Evolutionary conservation across 2,888 invertebrate species (phyloP), one percentile per base, ranked within the genome.

Genomic region (Cremastobaeus sp.): DNA sequence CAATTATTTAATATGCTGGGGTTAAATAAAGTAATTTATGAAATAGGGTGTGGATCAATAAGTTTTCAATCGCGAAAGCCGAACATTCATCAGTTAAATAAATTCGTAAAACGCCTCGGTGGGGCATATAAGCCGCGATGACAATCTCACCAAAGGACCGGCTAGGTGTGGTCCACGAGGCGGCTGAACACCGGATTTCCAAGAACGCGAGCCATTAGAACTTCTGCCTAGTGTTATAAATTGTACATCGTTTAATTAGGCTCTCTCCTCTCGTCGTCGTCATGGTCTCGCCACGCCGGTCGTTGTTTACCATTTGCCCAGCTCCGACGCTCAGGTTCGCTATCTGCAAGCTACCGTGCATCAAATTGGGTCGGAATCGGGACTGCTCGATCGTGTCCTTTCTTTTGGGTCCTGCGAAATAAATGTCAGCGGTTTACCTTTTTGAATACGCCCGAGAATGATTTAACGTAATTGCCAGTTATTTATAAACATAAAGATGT

Each of bases 231-330:
- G 87, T 85, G 86, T 87, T 87, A 87, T 87, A 87, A 87, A 87
- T 87, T 86, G 85, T 86, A 87, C 87, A 87, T 87, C 86, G 86
- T 87, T 87, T 87, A 87, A 87, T 87, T 87, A 87, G 87, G 86
- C 84, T 81, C 81, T 78, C 80, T 78, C 77, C 69, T 70, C 72
- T 76, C 73, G 76, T 75, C 65, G 70, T 73, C 54, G 57, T 64
- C 75, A 57, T 47, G 65, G 74, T 74, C 78, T 76, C 71, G 76
- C 77, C 79, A 70, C 59, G 69, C 77, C 78, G 71, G 80, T 57
- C 57, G 66, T 81, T 83, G 82, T 84, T 84, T 82, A 81, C 81
- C 83, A 82, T 83, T 84, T 83, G 83, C 78, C 77, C 76, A 55
- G 45, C 73, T 57, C 55, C 69, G 73, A 71, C 72, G 57, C 77